These are phyloP conservation scores for Osmerus eperlanus DNA, from an alignment of 2,113 vertebrate genomes.

Conservation along the genomic window DNA sequence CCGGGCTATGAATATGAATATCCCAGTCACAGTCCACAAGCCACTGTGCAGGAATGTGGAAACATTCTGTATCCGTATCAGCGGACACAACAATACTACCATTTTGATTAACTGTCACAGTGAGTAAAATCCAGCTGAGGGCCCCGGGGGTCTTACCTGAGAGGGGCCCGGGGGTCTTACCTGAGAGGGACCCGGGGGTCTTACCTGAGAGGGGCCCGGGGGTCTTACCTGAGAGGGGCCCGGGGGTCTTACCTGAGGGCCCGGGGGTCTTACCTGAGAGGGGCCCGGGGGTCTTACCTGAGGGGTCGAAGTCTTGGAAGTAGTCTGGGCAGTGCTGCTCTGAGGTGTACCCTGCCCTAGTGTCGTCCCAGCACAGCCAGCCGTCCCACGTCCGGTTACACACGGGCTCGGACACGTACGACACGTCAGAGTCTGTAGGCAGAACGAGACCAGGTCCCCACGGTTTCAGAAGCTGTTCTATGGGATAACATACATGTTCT, in stretches of 20 bases:
- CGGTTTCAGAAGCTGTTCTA: too few relatives aligned
- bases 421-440: neutral
- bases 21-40: neutral
- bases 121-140: too few relatives aligned
- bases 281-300: slow-evolving; percentile 70
- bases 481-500: too few relatives aligned
- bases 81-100: too few relatives aligned
- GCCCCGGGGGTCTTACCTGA: too few relatives aligned
- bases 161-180: slow-evolving; percentile 56
- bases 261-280: too few relatives aligned
- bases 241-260: too few relatives aligned
- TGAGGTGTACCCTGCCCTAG: slow-evolving; percentile 72
- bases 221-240: too few relatives aligned
- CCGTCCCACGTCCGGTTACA: slow-evolving; percentile 98
- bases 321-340: slow-evolving; percentile 94
- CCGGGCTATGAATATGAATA: neutral
- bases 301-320: slow-evolving; percentile 94
- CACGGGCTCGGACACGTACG: slow-evolving; percentile 63
- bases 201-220: too few relatives aligned
- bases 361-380: slow-evolving; percentile 95
- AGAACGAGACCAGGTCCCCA: too few relatives aligned
- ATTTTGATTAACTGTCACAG: neutral
- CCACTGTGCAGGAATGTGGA: too few relatives aligned
- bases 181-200: slow-evolving; percentile 56
- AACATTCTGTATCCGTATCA: too few relatives aligned